Base-by-base conservation (phyloP, 2,113 vertebrate genomes). In the Ctenodactylus gundi region DNA sequence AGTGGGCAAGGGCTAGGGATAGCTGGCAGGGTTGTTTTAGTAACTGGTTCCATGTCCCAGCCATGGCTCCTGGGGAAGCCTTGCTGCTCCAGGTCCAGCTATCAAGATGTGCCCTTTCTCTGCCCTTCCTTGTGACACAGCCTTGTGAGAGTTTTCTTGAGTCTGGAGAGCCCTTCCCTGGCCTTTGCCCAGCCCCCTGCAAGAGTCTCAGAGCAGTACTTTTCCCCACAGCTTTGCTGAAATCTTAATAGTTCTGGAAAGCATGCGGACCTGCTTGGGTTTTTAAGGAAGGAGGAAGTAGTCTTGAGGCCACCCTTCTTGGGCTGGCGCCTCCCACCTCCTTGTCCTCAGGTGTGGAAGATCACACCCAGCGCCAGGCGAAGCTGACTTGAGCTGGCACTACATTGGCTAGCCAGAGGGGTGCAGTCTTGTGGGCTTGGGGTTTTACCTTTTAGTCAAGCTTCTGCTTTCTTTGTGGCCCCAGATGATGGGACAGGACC, bases 401-500 rank as follows among this genome's bases (percentile, higher is more conserved):
- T n/a, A n/a, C n/a, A n/a, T n/a, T n/a, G n/a, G 14, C n/a, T 36
- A 25, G 1, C 53, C 29, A 29, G 7, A 51, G 36, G 58, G 58
- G 70, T 3, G 0, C 23, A 8, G 14, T 51, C 7, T 4, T 3
- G 3, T 4, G 58, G 51, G 14, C 1, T 60, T 29, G 46, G 68
- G 17, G 68, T 29, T 89, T 34, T 25, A 17, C 34, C 31, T 82
- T 62, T 83, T 67, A 86, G 82, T 36, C 46, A 67, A 81, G 82
- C 57, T 5, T 76, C 31, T 58, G 17, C 31, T 93, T 3, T 85
- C 34, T 81, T 13, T 95, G 78, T 78, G 60, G 34, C 94, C 77
- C 58, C 95, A 99, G 99, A 99, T 97, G 99, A 99, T 4, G 99
- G 99, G 34, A 98, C 98, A 0, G 98, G 98, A 70, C 99, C 99